Evolutionary conservation across 1,140 invertebrate genomes (phyloP).

Genomic region (Camponotus pennsylvanicus): DNA sequence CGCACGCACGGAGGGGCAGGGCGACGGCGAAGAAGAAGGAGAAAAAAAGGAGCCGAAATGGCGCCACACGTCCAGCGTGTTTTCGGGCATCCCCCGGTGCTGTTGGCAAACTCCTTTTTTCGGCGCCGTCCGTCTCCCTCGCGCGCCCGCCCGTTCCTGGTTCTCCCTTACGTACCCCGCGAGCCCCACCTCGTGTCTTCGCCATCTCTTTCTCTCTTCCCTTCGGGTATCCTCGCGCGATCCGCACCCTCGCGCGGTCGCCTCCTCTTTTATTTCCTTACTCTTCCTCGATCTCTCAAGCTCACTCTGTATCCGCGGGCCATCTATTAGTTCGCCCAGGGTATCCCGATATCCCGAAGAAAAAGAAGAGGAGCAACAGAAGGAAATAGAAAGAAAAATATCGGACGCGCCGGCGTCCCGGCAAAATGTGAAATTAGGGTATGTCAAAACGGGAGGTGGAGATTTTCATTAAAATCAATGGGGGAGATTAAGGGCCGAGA

Average conservation of each 20-base stretch:
- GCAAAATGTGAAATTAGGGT: slow-evolving; percentile 75
- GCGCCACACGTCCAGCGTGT: slow-evolving; percentile 81
- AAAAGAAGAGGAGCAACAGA: neutral
- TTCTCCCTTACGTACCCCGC: slow-evolving; percentile 60
- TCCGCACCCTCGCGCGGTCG: slow-evolving; percentile 54
- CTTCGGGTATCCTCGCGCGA: slow-evolving; percentile 51
- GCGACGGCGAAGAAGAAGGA: slow-evolving; percentile 66
- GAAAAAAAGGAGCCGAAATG: slow-evolving; percentile 79
- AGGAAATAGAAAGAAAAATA: slow-evolving; percentile 47
- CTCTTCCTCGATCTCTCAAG: slow-evolving; percentile 66
- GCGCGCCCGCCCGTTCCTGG: slow-evolving; percentile 38
- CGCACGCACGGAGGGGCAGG: slow-evolving; percentile 58
- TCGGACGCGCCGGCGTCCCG: slow-evolving; percentile 41
- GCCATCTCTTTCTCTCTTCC: neutral
- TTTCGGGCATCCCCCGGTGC: slow-evolving; percentile 83
- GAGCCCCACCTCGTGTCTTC: neutral
- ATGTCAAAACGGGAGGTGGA: slow-evolving; percentile 71
- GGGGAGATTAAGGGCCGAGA: slow-evolving; percentile 59
- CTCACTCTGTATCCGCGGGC: slow-evolving; percentile 53
- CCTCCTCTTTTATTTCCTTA: slow-evolving; percentile 63
- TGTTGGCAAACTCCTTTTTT: slow-evolving; percentile 81
- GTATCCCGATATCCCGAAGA: slow-evolving; percentile 65
- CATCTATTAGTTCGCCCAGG: slow-evolving; percentile 74
- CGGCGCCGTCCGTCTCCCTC: slow-evolving; percentile 55
- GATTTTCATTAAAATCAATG: slow-evolving; percentile 72